phyloP scores from a whole-genome alignment of 2,888 invertebrate species.

The Phaonia tiefii region DNA sequence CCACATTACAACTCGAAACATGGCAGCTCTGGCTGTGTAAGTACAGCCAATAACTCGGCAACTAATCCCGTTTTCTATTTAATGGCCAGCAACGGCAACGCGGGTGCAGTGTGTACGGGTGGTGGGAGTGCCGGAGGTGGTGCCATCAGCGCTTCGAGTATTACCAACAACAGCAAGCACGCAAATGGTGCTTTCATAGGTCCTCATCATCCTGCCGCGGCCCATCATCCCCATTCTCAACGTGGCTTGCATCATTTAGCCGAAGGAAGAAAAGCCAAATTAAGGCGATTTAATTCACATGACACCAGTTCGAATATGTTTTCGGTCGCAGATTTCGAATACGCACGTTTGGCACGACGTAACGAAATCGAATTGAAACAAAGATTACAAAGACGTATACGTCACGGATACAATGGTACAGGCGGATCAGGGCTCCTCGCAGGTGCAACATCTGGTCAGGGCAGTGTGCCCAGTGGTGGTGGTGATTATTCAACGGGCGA shows the following conservation, averaged over 20 bases:
- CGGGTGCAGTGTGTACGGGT: conserved; percentile 59
- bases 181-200: conserved; percentile 54
- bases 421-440: conserved; percentile 67
- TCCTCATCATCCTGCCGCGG: conserved; percentile 52
- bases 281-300: conserved; percentile 80
- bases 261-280: conserved; percentile 79
- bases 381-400: conserved; percentile 77
- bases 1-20: conserved; percentile 59
- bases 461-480: conserved; percentile 64
- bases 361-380: conserved; percentile 80
- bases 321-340: conserved; percentile 80
- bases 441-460: conserved; percentile 42
- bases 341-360: conserved; percentile 79
- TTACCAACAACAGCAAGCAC: conserved; percentile 51
- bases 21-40: conserved; percentile 64
- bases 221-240: conserved; percentile 68
- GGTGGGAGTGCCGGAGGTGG: conserved; percentile 52
- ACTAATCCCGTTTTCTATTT: conserved; percentile 75
- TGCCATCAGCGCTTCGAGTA: conserved; percentile 56
- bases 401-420: conserved; percentile 77
- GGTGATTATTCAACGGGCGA: conserved; percentile 80
- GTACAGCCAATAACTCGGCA: conserved; percentile 68
- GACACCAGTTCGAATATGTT: conserved; percentile 81
- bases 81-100: conserved; percentile 73
- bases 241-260: conserved; percentile 69